Percentiles rank a stretch among this genome's conserved stretches.
Conservation (phyloP, 1,140 invertebrate genomes). For the Euwallacea similis region DNA sequence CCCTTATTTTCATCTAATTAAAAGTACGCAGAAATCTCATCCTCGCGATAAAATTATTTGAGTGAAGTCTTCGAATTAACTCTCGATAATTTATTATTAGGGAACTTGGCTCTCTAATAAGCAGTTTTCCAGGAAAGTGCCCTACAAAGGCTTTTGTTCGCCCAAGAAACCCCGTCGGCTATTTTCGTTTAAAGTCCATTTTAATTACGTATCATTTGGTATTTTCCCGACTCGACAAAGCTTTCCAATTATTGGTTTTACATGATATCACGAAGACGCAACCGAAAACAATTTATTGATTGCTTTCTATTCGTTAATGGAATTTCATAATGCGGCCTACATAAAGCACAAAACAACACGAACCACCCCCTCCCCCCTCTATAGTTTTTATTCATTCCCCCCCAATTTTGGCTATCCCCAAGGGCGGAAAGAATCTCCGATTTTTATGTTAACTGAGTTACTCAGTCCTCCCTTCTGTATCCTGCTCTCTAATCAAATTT, state of each 20-base stretch:
- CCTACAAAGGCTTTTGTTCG: slow-evolving; percentile 1
- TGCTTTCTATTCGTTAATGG: slow-evolving; percentile 16
- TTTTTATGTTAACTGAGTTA: slow-evolving; percentile 25
- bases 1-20: slow-evolving; percentile 31
- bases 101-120: slow-evolving; percentile 9
- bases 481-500: slow-evolving; percentile 22
- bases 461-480: neutral
- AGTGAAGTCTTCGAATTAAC: slow-evolving; percentile 20
- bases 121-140: slow-evolving; percentile 8
- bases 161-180: neutral
- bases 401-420: slow-evolving; percentile 13
- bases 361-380: too few species aligned
- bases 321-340: slow-evolving; percentile 13
- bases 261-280: slow-evolving; percentile 10
- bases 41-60: slow-evolving; percentile 25
- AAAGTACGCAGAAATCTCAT: slow-evolving; percentile 28
- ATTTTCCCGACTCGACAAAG: slow-evolving; percentile 7
- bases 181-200: slow-evolving; percentile 7
- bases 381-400: slow-evolving; percentile 8
- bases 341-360: neutral
- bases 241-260: slow-evolving; percentile 1
- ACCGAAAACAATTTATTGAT: slow-evolving; percentile 21
- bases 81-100: slow-evolving; percentile 20
- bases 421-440: slow-evolving; percentile 10
- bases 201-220: neutral